phyloP scores from a whole-genome alignment of 2,888 invertebrate genomes.

The Slavum lentiscoides region DNA sequence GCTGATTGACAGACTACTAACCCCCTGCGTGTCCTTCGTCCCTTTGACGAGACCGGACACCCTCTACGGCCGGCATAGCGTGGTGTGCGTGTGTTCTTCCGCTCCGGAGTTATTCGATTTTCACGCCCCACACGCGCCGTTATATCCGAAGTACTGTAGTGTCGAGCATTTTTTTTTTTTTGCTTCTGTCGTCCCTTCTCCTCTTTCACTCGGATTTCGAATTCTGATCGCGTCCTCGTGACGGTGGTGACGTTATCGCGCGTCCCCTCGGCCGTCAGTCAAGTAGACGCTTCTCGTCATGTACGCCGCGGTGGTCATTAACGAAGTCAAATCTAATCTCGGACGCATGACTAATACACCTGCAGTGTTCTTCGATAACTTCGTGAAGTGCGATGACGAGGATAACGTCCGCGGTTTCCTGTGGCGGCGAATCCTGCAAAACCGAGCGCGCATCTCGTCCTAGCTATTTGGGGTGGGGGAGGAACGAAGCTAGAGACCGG shows the following conservation, averaged over 20 bases:
- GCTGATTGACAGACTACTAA: slow-evolving; percentile 31
- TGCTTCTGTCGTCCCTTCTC: too few relatives aligned
- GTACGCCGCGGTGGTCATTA: neutral
- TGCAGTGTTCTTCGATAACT: neutral
- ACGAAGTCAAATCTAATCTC: slow-evolving; percentile 25
- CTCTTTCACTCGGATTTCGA: neutral
- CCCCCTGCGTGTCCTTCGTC: neutral
- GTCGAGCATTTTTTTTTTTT: neutral
- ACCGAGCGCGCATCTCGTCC: too few relatives aligned
- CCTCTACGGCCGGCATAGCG: too few relatives aligned
- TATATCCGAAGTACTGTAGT: too few relatives aligned
- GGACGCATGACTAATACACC: slow-evolving; percentile 6
- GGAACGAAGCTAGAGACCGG: too few relatives aligned
- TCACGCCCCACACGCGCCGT: neutral
- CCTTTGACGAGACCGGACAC: too few relatives aligned
- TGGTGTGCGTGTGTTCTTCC: too few relatives aligned
- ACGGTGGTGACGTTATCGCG: neutral
- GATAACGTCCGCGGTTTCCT: too few relatives aligned
- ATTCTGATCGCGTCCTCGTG: slow-evolving; percentile 24
- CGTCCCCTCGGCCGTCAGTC: neutral
- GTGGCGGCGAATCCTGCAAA: too few relatives aligned
- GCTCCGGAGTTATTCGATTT: slow-evolving; percentile 31
- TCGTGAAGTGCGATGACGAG: neutral
- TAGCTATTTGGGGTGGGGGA: too few relatives aligned
- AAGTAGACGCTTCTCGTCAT: too few relatives aligned